phyloP scores from a whole-genome alignment of 2,797 vertebrate species.

The Diplodus puntazzo region DNA sequence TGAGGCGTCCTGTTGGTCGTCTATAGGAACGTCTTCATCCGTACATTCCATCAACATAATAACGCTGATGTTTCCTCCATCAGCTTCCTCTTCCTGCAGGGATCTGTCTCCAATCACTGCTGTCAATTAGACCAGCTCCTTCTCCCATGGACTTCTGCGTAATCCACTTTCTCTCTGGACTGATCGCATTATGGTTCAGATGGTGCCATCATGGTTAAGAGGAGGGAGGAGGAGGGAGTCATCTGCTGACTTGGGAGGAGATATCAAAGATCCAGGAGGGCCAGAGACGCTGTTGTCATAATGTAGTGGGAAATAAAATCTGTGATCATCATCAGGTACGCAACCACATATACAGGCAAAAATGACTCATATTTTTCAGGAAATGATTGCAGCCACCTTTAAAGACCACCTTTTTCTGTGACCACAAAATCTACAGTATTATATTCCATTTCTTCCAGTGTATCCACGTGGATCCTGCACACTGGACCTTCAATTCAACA shows the following conservation, averaged over 20 bases:
- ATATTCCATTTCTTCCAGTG: too few relatives aligned
- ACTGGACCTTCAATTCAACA: too few relatives aligned
- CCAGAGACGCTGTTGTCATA: slow-evolving; percentile 45
- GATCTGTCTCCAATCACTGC: slow-evolving; percentile 94
- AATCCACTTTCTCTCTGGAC: slow-evolving; percentile 93
- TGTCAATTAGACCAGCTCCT: slow-evolving; percentile 92
- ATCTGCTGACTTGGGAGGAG: slow-evolving; percentile 70
- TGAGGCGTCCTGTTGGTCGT: slow-evolving; percentile 42
- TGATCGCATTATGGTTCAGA: slow-evolving; percentile 92
- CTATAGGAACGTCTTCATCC: slow-evolving; percentile 75
- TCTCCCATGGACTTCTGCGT: slow-evolving; percentile 91
- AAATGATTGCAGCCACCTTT: not conserved
- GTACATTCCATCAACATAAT: slow-evolving; percentile 87
- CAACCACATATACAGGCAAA: not conserved
- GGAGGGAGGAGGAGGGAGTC: slow-evolving; percentile 38
- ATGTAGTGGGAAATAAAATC: slow-evolving; percentile 44
- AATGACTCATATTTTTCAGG: slow-evolving; percentile 11
- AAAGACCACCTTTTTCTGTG: not conserved
- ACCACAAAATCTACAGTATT: too few relatives aligned
- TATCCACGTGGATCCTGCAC: too few relatives aligned
- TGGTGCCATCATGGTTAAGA: slow-evolving; percentile 82
- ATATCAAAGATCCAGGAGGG: slow-evolving; percentile 38
- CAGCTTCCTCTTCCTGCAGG: slow-evolving; percentile 88
- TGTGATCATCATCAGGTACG: slow-evolving; percentile 20
- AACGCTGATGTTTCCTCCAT: slow-evolving; percentile 90